Percentiles rank a stretch among this genome's conserved stretches.
Conservation (phyloP, 1,140 invertebrate genomes). For the Cydia strobilella region DNA sequence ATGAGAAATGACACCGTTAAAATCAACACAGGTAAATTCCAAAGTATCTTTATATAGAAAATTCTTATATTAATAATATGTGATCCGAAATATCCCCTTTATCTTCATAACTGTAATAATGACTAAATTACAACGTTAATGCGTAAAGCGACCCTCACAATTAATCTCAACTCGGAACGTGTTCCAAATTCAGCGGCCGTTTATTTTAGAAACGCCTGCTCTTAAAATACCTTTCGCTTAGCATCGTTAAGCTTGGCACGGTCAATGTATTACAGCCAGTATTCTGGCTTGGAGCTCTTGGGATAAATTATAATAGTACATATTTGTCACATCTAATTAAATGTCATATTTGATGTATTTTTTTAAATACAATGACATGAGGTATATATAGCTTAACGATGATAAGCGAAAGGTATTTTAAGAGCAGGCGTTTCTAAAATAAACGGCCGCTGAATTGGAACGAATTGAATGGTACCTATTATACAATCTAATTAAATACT, state of each 20-base stretch:
- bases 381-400: no score
- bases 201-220: constrained; percentile 1
- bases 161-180: constrained; percentile 13
- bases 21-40: no score
- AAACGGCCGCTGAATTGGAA: not conserved
- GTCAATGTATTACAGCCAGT: not conserved
- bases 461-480: no score
- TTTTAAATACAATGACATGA: no score
- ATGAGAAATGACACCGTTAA: no score
- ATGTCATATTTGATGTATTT: no score
- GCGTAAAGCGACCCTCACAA: constrained; percentile 16
- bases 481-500: no score
- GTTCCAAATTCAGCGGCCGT: constrained; percentile 7
- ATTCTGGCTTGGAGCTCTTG: no score
- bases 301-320: no score
- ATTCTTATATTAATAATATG: not conserved
- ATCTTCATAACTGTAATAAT: not conserved
- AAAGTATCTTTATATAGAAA: no score
- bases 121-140: not conserved
- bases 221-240: constrained; percentile 24
- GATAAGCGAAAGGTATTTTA: constrained; percentile 14
- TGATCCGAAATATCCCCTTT: not conserved
- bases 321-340: no score
- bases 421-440: constrained; percentile 2
- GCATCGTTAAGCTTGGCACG: not conserved